A percentile compares a stretch with the other conserved stretches of the same genome.
phyloP scores from a whole-genome alignment of 2,888 invertebrate species.

The Schrankia costaestrigalis region DNA sequence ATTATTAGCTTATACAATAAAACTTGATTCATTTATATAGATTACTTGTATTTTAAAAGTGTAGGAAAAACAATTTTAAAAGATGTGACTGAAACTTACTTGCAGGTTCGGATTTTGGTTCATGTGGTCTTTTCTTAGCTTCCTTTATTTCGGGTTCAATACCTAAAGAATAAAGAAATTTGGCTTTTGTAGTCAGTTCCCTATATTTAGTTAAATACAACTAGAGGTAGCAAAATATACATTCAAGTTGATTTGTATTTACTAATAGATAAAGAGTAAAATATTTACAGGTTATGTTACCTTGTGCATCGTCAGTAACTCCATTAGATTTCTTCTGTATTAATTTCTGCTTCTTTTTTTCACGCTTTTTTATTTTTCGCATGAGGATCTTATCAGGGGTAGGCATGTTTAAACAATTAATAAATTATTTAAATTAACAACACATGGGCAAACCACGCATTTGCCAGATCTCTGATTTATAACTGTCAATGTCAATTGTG shows the following conservation, averaged over 20 bases:
- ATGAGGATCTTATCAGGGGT: slow-evolving; percentile 86
- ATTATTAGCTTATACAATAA: too few species aligned
- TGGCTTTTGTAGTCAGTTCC: too few species aligned
- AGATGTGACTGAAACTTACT: slow-evolving; percentile 40
- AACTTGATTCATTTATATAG: too few species aligned
- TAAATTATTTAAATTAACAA: slow-evolving; percentile 2
- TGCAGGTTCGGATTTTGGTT: slow-evolving; percentile 40
- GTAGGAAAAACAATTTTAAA: not conserved
- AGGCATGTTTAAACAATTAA: slow-evolving; percentile 72
- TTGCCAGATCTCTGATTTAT: too few species aligned
- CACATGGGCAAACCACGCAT: slow-evolving; percentile 12
- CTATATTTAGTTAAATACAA: too few species aligned
- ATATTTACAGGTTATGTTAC: slow-evolving; percentile 45
- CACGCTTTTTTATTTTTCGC: slow-evolving; percentile 89
- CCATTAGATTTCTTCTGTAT: slow-evolving; percentile 70
- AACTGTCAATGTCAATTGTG: too few species aligned
- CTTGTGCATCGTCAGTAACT: slow-evolving; percentile 34
- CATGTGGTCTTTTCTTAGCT: slow-evolving; percentile 48
- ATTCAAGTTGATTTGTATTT: too few species aligned
- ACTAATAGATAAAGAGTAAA: not conserved
- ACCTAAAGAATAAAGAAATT: too few species aligned
- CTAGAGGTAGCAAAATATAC: too few species aligned
- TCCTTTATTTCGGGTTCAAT: too few species aligned
- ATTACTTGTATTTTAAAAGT: not conserved
- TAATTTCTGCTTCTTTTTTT: slow-evolving; percentile 84